These are phyloP conservation scores for Ciconia stormi DNA, from an alignment of 2,113 vertebrate species.

Conservation along the genomic window DNA sequence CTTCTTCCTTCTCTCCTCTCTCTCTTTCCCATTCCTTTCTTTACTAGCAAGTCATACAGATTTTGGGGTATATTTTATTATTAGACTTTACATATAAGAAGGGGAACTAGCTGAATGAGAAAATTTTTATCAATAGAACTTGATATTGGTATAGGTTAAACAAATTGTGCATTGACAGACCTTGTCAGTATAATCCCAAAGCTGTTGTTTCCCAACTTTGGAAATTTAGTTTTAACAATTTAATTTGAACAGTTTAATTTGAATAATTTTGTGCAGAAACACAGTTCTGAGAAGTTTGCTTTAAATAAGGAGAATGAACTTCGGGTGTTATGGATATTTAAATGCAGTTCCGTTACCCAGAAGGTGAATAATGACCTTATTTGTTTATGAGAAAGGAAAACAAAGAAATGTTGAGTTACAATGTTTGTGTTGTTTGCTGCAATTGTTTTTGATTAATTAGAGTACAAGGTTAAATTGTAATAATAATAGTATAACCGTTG, in stretches of 20 bases:
- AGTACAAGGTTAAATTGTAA: not conserved
- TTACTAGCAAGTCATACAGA: not conserved
- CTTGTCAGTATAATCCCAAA: not conserved
- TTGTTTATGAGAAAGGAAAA: not conserved
- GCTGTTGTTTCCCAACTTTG: not conserved
- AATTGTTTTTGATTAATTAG: not conserved
- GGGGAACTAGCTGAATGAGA: not conserved
- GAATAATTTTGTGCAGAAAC: not conserved
- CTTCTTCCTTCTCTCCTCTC: not conserved
- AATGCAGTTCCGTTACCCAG: not conserved
- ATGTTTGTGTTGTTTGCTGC: not conserved
- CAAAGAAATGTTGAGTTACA: not conserved
- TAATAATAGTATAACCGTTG: not conserved
- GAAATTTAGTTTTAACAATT: not conserved
- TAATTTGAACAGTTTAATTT: not conserved
- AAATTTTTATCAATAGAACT: not conserved
- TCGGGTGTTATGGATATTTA: not conserved
- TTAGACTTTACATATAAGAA: not conserved
- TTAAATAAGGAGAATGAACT: not conserved
- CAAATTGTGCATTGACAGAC: not conserved
- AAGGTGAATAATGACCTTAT: not conserved
- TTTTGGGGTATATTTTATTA: not conserved
- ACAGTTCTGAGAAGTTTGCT: not conserved
- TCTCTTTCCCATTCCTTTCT: not conserved
- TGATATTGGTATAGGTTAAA: not conserved